Evolutionary conservation across 2,113 vertebrate species (phyloP).

Genomic region (Nanorana parkeri): DNA sequence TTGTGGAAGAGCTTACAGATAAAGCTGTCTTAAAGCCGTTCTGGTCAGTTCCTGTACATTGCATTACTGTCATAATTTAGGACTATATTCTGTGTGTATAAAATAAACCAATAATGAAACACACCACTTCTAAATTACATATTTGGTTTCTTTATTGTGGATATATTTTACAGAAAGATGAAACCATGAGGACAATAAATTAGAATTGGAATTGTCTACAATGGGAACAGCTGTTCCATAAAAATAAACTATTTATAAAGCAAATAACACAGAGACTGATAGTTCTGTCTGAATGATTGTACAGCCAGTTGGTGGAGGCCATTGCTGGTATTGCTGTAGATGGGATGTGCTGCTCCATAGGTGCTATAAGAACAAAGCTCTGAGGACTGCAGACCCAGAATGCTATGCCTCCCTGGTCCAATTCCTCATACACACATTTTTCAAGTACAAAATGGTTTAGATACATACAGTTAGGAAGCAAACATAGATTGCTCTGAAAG

Average conservation of each 20-base stretch:
- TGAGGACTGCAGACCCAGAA: background rate
- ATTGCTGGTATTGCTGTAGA: slow-evolving; percentile 30
- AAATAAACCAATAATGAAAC: background rate
- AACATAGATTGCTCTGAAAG: slow-evolving; percentile 11
- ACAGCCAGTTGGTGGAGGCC: slow-evolving; percentile 67
- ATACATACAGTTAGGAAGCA: background rate
- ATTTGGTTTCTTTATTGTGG: slow-evolving; percentile 90
- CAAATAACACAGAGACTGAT: slow-evolving; percentile 68
- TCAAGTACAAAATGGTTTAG: slow-evolving; percentile 33
- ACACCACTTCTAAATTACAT: slow-evolving; percentile 65
- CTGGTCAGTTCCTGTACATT: too few species aligned
- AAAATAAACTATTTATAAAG: slow-evolving; percentile 89
- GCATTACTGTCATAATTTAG: too few species aligned
- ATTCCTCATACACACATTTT: slow-evolving; percentile 18
- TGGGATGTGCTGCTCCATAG: background rate
- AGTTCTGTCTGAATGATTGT: slow-evolving; percentile 83
- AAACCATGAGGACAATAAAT: slow-evolving; percentile 96
- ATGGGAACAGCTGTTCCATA: slow-evolving; percentile 90
- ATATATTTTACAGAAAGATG: slow-evolving; percentile 86
- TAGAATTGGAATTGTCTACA: slow-evolving; percentile 93
- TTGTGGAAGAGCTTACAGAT: too few species aligned
- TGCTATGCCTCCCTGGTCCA: background rate
- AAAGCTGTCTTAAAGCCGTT: too few species aligned
- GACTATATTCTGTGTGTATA: background rate
- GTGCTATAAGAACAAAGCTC: background rate